Percentiles rank a stretch among this genome's conserved stretches.
These are phyloP conservation scores for Diadromus collaris DNA, from an alignment of 2,888 invertebrate genomes.

Conservation along the genomic window DNA sequence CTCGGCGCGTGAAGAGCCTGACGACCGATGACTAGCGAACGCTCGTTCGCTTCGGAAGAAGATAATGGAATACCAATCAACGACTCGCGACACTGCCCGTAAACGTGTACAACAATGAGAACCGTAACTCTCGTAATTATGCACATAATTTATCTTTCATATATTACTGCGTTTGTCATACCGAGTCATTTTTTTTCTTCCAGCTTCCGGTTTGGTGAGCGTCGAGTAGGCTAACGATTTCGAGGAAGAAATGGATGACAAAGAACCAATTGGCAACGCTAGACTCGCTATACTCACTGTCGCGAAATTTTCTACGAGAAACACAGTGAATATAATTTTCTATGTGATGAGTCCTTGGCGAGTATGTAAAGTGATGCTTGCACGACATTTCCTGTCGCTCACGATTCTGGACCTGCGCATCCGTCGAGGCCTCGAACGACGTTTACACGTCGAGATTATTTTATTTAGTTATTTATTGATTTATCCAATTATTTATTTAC, in stretches of 20 bases:
- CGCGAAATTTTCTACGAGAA: not conserved
- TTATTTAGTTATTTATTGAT: too few species aligned
- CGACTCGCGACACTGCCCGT: not conserved
- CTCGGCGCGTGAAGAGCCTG: constrained; percentile 22
- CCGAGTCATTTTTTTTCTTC: constrained; percentile 8
- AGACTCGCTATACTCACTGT: not conserved
- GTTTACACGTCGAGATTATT: constrained; percentile 7
- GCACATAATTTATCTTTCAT: constrained; percentile 1
- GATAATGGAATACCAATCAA: constrained; percentile 41
- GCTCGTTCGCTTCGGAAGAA: not conserved
- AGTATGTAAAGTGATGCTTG: constrained; percentile 32
- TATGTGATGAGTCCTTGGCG: constrained; percentile 5
- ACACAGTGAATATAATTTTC: not conserved
- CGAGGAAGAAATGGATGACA: not conserved
- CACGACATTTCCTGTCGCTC: constrained; percentile 38
- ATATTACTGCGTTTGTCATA: not conserved
- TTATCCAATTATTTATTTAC: too few species aligned
- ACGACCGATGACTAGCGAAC: constrained; percentile 16
- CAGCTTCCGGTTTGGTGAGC: not conserved
- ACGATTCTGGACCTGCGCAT: constrained; percentile 28
- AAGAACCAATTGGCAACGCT: not conserved
- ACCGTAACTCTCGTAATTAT: constrained; percentile 5
- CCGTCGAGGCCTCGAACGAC: constrained; percentile 10
- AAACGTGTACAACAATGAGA: not conserved
- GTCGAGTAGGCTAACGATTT: not conserved